A percentile compares a stretch with the other conserved stretches of the same genome.
These are phyloP conservation scores for Epinephelus cyanopodus DNA, from an alignment of 2,113 vertebrate species.

Conservation along the genomic window DNA sequence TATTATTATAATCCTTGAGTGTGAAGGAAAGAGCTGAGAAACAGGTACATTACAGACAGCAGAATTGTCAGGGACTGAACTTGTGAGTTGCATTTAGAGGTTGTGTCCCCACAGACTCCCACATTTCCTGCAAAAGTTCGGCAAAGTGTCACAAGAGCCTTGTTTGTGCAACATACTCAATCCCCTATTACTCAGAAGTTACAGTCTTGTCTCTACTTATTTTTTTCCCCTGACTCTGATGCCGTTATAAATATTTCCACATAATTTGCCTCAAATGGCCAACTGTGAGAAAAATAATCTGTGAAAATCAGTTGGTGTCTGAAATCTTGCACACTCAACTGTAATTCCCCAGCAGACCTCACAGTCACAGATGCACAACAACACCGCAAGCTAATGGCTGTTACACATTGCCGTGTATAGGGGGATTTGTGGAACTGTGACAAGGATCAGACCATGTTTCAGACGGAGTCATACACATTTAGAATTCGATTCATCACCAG, in stretches of 20 bases:
- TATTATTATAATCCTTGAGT: background rate
- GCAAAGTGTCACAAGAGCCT: conserved; percentile 19
- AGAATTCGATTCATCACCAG: conserved; percentile 20
- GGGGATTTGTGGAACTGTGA: conserved; percentile 12
- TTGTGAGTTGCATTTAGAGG: conserved; percentile 13
- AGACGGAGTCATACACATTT: background rate
- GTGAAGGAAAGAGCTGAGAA: background rate
- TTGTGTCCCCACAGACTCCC: conserved; percentile 6
- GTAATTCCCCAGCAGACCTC: conserved; percentile 7
- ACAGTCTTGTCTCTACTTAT: background rate
- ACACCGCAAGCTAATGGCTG: background rate
- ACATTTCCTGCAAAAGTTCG: background rate
- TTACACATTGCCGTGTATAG: conserved; percentile 1
- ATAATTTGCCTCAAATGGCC: conserved; percentile 38
- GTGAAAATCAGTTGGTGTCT: conserved; percentile 16
- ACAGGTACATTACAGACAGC: background rate
- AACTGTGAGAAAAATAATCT: conserved; percentile 29
- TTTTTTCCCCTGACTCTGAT: conserved; percentile 23
- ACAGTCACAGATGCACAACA: conserved; percentile 3
- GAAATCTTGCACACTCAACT: conserved; percentile 6
- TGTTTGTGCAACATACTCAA: background rate
- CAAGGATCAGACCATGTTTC: background rate
- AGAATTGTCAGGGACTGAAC: background rate
- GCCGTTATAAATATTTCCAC: conserved; percentile 41
- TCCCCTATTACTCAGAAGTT: conserved; percentile 25